Conservation (phyloP, 2,113 vertebrate species). For the Anhinga anhinga region DNA sequence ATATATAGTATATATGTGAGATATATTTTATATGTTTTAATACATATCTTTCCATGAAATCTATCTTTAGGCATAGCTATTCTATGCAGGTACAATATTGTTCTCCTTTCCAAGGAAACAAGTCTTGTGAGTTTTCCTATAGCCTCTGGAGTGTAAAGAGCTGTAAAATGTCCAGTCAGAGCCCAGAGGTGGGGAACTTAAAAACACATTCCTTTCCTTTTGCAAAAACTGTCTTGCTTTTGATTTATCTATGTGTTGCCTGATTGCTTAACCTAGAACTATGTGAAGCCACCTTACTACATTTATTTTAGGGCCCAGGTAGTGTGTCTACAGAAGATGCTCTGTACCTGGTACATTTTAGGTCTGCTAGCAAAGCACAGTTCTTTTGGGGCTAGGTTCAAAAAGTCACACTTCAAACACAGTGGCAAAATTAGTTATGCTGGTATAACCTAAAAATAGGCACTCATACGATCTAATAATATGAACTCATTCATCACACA, state of each 20-base stretch:
- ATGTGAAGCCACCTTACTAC: neutral
- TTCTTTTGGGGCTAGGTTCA: neutral
- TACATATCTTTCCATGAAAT: neutral
- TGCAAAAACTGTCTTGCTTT: neutral
- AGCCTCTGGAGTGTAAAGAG: neutral
- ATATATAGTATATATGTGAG: neutral
- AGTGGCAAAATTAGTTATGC: neutral
- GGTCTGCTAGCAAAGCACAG: neutral
- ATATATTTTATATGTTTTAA: neutral
- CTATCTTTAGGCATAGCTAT: neutral
- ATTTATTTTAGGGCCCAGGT: neutral
- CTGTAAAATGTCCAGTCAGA: neutral
- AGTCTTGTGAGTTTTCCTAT: neutral
- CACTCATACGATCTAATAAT: neutral
- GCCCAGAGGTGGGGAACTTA: neutral
- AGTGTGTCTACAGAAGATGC: neutral
- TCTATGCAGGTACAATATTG: neutral
- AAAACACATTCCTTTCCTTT: neutral
- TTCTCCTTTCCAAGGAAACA: neutral
- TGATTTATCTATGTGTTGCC: neutral
- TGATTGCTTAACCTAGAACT: neutral
- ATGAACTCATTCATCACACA: neutral
- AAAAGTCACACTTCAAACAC: neutral
- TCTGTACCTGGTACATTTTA: neutral
- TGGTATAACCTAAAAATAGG: neutral